Evolutionary conservation across 2,113 vertebrate genomes (phyloP).

Genomic region (Hippocampus guttulatus): DNA sequence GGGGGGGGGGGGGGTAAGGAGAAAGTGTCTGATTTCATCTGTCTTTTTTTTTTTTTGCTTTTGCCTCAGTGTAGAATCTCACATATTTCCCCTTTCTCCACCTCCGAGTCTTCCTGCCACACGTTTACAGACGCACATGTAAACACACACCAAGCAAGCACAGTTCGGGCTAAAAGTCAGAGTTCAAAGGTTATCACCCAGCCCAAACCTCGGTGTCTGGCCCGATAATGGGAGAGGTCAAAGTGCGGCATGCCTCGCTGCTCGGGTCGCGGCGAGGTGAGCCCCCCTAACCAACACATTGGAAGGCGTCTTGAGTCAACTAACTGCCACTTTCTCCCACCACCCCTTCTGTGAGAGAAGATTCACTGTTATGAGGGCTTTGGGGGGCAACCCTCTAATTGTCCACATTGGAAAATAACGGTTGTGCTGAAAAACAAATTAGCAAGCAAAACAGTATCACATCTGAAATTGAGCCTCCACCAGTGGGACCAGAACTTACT

Average conservation of each 20-base stretch:
- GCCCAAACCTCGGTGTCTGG: slow-evolving; percentile 57
- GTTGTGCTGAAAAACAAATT: neutral
- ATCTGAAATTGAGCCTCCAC: neutral
- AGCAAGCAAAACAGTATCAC: neutral
- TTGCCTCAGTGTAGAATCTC: slow-evolving; percentile 24
- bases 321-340: slow-evolving; percentile 40
- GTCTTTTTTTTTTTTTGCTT: slow-evolving; percentile 10
- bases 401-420: slow-evolving; percentile 16
- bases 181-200: slow-evolving; percentile 65
- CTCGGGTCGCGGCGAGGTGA: slow-evolving; percentile 59
- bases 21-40: neutral
- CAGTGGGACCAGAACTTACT: neutral
- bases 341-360: neutral
- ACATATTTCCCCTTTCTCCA: slow-evolving; percentile 24
- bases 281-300: slow-evolving; percentile 38
- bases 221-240: slow-evolving; percentile 64
- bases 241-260: slow-evolving; percentile 57
- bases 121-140: slow-evolving; percentile 20
- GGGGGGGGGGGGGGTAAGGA: neutral
- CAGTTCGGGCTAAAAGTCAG: slow-evolving; percentile 56
- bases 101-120: slow-evolving; percentile 8
- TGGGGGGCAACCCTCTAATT: slow-evolving; percentile 50
- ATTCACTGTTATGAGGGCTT: slow-evolving; percentile 24
- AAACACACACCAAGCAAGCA: slow-evolving; percentile 26
- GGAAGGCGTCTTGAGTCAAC: slow-evolving; percentile 34